Conservation (phyloP, 2,888 invertebrate species). For the Therioaphis trifolii region DNA sequence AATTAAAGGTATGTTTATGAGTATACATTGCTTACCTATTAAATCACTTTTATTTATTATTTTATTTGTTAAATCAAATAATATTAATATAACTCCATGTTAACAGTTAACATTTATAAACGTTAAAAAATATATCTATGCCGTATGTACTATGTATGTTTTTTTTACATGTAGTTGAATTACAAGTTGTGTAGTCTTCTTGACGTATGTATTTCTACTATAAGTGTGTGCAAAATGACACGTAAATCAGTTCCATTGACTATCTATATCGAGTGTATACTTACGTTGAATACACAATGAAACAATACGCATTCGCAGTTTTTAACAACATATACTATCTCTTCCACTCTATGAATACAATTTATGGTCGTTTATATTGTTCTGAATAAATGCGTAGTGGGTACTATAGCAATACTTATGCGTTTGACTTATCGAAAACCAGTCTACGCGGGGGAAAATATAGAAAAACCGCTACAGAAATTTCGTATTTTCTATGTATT, state of each 20-base stretch:
- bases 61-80: no score
- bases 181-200: background rate
- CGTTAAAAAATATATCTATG: background rate
- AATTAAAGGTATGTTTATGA: no score
- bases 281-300: conserved; percentile 28
- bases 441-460: background rate
- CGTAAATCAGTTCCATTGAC: conserved; percentile 33
- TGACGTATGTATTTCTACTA: background rate
- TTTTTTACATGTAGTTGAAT: background rate
- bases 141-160: no score
- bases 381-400: background rate
- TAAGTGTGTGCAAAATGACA: conserved; percentile 8
- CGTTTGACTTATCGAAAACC: conserved; percentile 4
- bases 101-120: no score
- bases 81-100: no score
- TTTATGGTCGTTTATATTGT: conserved; percentile 21
- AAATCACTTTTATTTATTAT: no score
- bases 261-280: background rate
- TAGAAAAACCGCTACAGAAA: background rate
- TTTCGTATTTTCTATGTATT: background rate
- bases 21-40: no score
- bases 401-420: background rate
- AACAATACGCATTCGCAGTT: conserved; percentile 27
- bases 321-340: conserved; percentile 21
- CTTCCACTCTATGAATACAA: background rate